Conservation (phyloP, 2,888 invertebrate species). For the Chrysina gloriosa region DNA sequence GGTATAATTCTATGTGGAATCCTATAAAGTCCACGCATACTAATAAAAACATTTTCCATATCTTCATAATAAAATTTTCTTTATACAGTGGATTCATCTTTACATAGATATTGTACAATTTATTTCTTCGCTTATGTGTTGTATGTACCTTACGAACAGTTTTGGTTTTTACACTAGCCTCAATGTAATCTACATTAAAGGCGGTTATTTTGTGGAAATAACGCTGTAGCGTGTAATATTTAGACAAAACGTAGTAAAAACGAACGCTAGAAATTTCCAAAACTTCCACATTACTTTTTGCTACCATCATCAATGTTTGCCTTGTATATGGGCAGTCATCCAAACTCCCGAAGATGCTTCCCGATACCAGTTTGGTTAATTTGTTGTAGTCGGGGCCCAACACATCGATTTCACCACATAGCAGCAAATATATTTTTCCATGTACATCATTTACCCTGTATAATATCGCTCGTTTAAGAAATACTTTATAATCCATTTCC, state of each 20-base stretch:
- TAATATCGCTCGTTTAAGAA: slow-evolving; percentile 39
- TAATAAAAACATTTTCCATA: slow-evolving; percentile 19
- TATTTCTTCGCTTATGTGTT: neutral
- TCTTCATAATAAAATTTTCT: slow-evolving; percentile 1
- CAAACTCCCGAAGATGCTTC: slow-evolving; percentile 52
- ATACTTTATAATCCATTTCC: slow-evolving; percentile 41
- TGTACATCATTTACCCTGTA: slow-evolving; percentile 49
- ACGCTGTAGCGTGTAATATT: slow-evolving; percentile 42
- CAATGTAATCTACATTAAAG: slow-evolving; percentile 48
- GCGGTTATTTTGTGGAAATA: slow-evolving; percentile 42
- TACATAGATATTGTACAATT: slow-evolving; percentile 6
- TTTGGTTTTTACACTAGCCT: slow-evolving; percentile 9
- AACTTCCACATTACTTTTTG: slow-evolving; percentile 51
- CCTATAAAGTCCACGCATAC: slow-evolving; percentile 36
- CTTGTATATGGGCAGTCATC: slow-evolving; percentile 45
- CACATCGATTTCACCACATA: slow-evolving; percentile 50
- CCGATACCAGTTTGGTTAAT: slow-evolving; percentile 44
- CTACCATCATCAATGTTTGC: slow-evolving; percentile 51
- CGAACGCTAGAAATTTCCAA: slow-evolving; percentile 44
- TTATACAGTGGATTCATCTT: slow-evolving; percentile 23
- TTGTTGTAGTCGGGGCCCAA: slow-evolving; percentile 50
- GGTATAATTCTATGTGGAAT: slow-evolving; percentile 37
- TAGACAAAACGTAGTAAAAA: slow-evolving; percentile 48
- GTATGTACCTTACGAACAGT: neutral
- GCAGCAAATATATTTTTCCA: slow-evolving; percentile 47